These are phyloP conservation scores for Leuctra nigra DNA, from an alignment of 2,888 invertebrate genomes.

Conservation along the genomic window DNA sequence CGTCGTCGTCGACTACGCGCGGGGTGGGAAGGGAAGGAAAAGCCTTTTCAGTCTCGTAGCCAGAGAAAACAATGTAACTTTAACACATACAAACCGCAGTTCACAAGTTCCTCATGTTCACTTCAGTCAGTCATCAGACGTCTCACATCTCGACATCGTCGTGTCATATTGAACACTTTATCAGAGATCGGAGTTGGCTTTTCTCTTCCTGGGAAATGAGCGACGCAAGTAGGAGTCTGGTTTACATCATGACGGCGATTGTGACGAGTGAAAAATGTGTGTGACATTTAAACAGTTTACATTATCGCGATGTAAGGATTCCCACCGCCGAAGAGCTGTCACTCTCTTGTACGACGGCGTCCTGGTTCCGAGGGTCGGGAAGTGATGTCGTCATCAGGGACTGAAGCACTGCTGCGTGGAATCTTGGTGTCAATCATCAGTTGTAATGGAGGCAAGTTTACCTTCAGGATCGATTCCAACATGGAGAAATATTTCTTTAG, in stretches of 20 bases:
- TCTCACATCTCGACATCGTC: background rate
- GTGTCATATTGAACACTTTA: background rate
- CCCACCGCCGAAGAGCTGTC: no score
- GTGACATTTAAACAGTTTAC: conserved; percentile 10
- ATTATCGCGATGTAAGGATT: background rate
- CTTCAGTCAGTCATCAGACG: background rate
- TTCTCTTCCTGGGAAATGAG: no score
- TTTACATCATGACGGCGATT: background rate
- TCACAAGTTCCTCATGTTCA: background rate
- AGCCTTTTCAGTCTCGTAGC: conserved; percentile 26
- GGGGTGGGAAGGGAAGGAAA: conserved; percentile 9
- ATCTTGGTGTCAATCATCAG: no score
- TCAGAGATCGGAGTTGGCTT: background rate
- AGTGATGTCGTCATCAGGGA: no score
- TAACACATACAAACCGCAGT: conserved; percentile 34
- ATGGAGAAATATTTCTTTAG: no score
- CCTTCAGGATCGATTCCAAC: no score
- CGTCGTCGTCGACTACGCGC: conserved; percentile 33
- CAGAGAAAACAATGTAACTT: conserved; percentile 38
- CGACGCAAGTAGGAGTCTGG: no score
- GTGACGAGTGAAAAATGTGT: conserved; percentile 11
- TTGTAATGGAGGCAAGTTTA: no score
- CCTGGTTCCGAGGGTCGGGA: no score
- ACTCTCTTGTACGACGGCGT: no score
- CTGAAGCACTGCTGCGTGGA: no score